Conservation (phyloP, 2,888 invertebrate species). For the Ceriagrion tenellum region DNA sequence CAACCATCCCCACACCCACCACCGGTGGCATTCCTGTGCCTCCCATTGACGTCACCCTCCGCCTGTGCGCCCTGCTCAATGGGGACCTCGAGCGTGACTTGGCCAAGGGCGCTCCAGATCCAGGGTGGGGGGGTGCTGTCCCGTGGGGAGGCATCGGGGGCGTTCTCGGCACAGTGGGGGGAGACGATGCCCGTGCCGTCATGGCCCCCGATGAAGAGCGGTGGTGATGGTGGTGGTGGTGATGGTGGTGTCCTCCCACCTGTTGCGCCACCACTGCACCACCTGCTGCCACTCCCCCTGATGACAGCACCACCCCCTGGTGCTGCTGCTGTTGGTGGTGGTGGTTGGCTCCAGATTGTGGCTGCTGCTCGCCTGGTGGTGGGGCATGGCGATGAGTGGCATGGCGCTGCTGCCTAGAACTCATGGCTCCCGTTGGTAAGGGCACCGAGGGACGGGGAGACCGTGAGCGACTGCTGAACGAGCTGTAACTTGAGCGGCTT, state of each 20-base stretch:
- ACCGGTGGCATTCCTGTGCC: neutral
- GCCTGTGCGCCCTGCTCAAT: conserved; percentile 21
- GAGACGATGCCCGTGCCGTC: neutral
- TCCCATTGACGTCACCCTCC: conserved; percentile 25
- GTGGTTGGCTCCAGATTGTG: neutral
- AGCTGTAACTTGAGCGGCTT: conserved; percentile 79
- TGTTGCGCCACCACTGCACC: neutral
- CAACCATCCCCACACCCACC: neutral
- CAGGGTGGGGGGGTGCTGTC: conserved; percentile 72
- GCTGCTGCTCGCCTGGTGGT: conserved; percentile 77
- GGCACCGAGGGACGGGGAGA: conserved; percentile 37
- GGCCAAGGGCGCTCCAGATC: conserved; percentile 75
- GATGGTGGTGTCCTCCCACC: neutral
- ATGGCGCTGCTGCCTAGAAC: no score
- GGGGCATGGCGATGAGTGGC: conserved; percentile 75
- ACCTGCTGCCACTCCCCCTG: neutral
- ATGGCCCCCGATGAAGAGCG: neutral
- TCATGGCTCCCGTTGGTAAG: neutral
- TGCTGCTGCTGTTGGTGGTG: conserved; percentile 16
- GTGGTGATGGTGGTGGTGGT: conserved; percentile 35
- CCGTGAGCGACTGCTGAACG: conserved; percentile 74
- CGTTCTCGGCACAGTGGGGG: conserved; percentile 68
- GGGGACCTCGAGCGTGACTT: conserved; percentile 68
- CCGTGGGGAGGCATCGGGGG: conserved; percentile 74
- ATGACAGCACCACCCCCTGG: neutral